Conservation (phyloP, 2,113 vertebrate species). For the Oenanthe oenanthe region DNA sequence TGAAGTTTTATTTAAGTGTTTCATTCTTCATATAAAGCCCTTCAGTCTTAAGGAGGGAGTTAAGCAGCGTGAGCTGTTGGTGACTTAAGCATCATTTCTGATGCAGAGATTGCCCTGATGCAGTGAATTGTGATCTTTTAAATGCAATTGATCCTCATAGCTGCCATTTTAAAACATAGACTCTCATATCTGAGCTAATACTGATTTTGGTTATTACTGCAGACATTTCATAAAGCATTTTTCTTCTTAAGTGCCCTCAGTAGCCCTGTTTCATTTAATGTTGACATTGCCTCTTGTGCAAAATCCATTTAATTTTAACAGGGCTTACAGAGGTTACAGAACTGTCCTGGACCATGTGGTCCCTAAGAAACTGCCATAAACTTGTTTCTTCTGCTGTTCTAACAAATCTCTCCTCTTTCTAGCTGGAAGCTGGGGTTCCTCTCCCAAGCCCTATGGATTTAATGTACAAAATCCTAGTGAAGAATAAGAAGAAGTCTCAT, state of each 20-base stretch:
- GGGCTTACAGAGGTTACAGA: neutral
- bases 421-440: slow-evolving; percentile 90
- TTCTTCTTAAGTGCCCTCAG: neutral
- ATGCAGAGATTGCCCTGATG: neutral
- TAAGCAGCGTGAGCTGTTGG: neutral
- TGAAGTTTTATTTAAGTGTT: neutral
- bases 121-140: neutral
- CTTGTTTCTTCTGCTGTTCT: neutral
- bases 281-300: neutral
- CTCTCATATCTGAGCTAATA: neutral
- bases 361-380: neutral
- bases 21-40: neutral
- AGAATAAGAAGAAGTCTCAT: slow-evolving; percentile 98
- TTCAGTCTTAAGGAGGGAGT: neutral
- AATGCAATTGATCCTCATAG: neutral
- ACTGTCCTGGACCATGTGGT: neutral
- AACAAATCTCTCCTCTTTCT: neutral
- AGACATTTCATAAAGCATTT: slow-evolving; percentile 15
- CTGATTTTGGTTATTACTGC: neutral
- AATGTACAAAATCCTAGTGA: slow-evolving; percentile 96
- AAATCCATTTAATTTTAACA: neutral
- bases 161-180: neutral
- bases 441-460: slow-evolving; percentile 95
- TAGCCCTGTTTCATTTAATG: neutral
- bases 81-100: neutral